Base-by-base conservation (phyloP, 1,140 invertebrate species). In the Cherax destructor region DNA sequence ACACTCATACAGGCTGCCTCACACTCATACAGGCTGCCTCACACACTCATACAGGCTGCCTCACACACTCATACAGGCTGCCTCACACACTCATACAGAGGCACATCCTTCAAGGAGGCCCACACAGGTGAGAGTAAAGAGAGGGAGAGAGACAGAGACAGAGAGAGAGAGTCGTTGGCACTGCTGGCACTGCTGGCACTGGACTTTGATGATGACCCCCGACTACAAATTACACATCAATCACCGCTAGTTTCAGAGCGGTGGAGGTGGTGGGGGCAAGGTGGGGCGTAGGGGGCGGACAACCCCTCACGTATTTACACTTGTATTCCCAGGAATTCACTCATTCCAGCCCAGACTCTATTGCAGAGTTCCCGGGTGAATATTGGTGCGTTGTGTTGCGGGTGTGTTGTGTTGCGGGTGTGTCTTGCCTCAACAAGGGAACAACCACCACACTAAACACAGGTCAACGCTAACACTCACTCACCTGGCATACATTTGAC, bases 251-350 rank as follows among this genome's bases (percentile, higher is more conserved):
- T 86, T 86, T 86, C 85, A 86, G 74, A 56, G 85, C 69, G 85
- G 72, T 13, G 52, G 52, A 13, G 52, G 52, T 41, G 52, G 52
- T n/a, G n/a, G 52, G 52, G 52, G 3, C 52, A 3, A 56, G 52
- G 52, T 10, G 52, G 52, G 52, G 1, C 7, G 52, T 10, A 56
- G 52, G 52, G 52, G 52, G 52, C 49, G 85, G 52, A 18, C 78
- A 74, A 86, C 85, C 85, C 85, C 49, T 77, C 85, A 56, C 76
- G 72, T 86, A 86, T 86, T 86, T 86, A 86, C 85, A 78, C 85
- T 86, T 52, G 49, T 56, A 86, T 86, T 86, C 85, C 85, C 85
- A 77, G 85, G 85, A 86, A 86, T 86, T 88, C 86, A 80, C 86
- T 88, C 86, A 69, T 81, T 65, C 77, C 41, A 24, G 65, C 78